Evolutionary conservation across 2,113 vertebrate genomes (phyloP), one percentile per base, ranked within the genome.

Genomic region (Girardinichthys multiradiatus): DNA sequence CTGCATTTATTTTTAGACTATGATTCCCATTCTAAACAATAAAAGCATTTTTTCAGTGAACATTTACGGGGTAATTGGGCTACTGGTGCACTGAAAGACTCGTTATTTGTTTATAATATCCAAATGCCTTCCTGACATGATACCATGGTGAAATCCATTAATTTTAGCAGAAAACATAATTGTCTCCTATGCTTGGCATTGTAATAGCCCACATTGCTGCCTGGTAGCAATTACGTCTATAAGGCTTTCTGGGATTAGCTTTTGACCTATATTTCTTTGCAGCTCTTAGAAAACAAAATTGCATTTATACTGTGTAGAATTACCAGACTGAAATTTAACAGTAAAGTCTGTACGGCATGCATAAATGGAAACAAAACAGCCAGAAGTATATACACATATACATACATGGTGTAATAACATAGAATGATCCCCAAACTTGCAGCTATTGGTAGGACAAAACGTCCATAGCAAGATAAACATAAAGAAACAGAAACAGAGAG

Each of bases 251-350:
- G 24, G 39, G 37, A 70, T 70, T 70, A 70, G 48, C 66, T 57
- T 76, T 57, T 76, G 37, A 77, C 54, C 42, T 70, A n/a, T 37
- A 76, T 57, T 45, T n/a, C 57, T 30, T 33, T 27, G 66, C 59
- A 57, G 63, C 59, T 42, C 45, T 76, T 28, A 71, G 27, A 66
- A 64, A 59, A 26, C 31, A 72, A 68, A 58, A 54, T 58, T 60
- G n/a, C 17, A 64, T 64, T 59, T 26, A 10, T 51, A 51, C 27
- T 19, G 21, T 21, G 30, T 28, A 60, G 31, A 68, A 76, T 72
- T 21, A 68, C 59, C 48, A 72, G 24, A 57, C 35, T 29, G 27
- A 76, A 62, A 26, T 26, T 76, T 5, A 70, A 67, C 51, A 70
- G 11, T 37, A 59, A 68, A 24, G 28, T 72, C 42, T 57, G 4